Evolutionary conservation across 2,888 invertebrate genomes (phyloP), one percentile per base, ranked within the genome.

Genomic region (Lithophane socia): DNA sequence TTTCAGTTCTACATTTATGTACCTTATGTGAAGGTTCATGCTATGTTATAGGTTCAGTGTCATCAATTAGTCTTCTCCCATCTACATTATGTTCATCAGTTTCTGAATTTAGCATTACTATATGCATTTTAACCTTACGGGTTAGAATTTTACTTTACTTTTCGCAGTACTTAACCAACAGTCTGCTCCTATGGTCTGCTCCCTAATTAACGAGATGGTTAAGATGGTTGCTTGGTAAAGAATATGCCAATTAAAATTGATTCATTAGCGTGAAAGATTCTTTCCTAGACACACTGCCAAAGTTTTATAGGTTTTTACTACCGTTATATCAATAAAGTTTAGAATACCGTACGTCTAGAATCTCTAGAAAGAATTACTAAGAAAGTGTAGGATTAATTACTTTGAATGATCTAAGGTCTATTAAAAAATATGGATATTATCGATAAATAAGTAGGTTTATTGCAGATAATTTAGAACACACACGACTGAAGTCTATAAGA

Each of bases 391-490:
- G 7, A 61, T 61, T 18, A 21, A 54, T 52, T 60, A 60, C n/a
- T 75, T 60, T 75, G 3, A 75, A 52, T 56, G 61, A 80, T 37
- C 44, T 29, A 47, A 29, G 12, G 18, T 66, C 49, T 49, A 63
- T 47, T 67, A 58, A 76, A 63, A 71, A 21, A 29, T 0, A 80
- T 77, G 24, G 37, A 67, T 54, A 68, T 54, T 54, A 64, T 66
- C 44, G 37, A 49, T 56, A 52, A 72, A 74, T 54, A 82, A 70
- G 70, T 67, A 78, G 76, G 71, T 84, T 78, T 77, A 86, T 73
- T 73, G 44, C 42, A 56, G 13, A 61, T 61, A 66, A 68, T 79
- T 79, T 42, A 61, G 37, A 67, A 81, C 29, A 76, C 44, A 56
- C 42, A 56, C 58, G 60, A 64, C 54, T 67, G 60, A 64, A 71